Evolutionary conservation across 30 jellyfish, hydroid and myxozoan genomes (phyloP).

Genomic region (Cassiopea xamachana): DNA sequence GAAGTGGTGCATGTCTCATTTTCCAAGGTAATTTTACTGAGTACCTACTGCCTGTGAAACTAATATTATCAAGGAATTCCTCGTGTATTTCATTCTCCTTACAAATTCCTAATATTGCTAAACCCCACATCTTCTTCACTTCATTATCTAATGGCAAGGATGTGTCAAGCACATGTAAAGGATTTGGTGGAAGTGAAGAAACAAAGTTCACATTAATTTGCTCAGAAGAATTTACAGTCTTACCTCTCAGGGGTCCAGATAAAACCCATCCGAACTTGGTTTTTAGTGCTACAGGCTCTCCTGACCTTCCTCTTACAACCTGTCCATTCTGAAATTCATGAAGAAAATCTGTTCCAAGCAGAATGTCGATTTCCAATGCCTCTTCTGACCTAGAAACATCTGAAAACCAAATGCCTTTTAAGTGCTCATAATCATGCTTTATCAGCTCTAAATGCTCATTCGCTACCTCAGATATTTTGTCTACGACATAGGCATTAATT

Average conservation of each 20-base stretch:
- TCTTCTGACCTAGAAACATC: too few relatives aligned
- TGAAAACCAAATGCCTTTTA: too few relatives aligned
- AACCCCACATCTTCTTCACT: constrained; percentile 46
- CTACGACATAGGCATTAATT: too few relatives aligned
- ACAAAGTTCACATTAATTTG: neutral
- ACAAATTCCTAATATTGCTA: constrained; percentile 29
- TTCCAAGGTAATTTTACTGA: constrained; percentile 32
- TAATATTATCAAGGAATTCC: constrained; percentile 14
- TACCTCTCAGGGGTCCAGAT: constrained; percentile 37
- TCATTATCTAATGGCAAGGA: neutral
- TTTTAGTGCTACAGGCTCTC: constrained; percentile 27
- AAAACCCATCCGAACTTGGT: constrained; percentile 31
- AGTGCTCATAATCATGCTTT: too few relatives aligned
- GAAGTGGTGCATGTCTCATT: constrained; percentile 9
- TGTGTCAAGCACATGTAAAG: neutral
- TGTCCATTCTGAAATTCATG: too few relatives aligned
- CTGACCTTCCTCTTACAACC: neutral
- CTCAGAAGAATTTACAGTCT: neutral
- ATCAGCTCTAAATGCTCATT: too few relatives aligned
- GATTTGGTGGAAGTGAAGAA: neutral
- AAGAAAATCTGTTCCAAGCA: too few relatives aligned
- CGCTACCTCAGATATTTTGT: too few relatives aligned
- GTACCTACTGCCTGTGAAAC: constrained; percentile 7
- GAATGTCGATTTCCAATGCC: too few relatives aligned
- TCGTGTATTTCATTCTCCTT: constrained; percentile 41